Evolutionary conservation across 2,888 invertebrate species (phyloP).

Genomic region (Bhutanitis thaidina): DNA sequence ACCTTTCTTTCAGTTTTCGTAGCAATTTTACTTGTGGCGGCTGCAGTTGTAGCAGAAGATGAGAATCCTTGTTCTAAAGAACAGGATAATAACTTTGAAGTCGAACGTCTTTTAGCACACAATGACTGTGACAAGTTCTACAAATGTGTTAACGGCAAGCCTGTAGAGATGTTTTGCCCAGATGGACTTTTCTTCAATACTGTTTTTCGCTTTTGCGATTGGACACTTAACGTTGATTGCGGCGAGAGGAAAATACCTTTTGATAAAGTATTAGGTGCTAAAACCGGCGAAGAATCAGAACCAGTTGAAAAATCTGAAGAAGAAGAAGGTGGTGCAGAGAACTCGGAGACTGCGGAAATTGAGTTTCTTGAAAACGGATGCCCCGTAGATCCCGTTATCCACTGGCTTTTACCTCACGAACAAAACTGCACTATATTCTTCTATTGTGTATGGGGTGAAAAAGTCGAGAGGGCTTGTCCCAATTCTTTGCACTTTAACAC

Average conservation of each 20-base stretch:
- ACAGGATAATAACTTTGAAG: constrained; percentile 10
- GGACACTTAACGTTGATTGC: constrained; percentile 77
- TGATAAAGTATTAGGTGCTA: constrained; percentile 8
- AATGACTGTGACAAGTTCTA: constrained; percentile 35
- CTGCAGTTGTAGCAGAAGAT: constrained; percentile 7
- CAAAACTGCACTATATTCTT: constrained; percentile 54
- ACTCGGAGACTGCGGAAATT: constrained; percentile 15
- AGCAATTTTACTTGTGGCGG: constrained; percentile 10
- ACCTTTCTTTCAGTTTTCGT: constrained; percentile 5
- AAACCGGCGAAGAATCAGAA: neutral
- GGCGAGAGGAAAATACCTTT: constrained; percentile 30
- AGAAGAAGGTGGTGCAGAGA: neutral
- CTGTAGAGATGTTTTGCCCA: constrained; percentile 75
- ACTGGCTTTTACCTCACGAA: constrained; percentile 55
- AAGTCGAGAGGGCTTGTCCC: constrained; percentile 40
- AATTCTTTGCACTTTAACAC: constrained; percentile 49
- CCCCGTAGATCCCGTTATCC: constrained; percentile 50
- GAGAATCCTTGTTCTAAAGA: constrained; percentile 5
- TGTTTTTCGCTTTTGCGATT: constrained; percentile 72
- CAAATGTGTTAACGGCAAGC: constrained; percentile 79
- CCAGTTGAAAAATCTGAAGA: neutral
- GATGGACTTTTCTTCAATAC: constrained; percentile 72
- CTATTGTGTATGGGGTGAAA: constrained; percentile 58
- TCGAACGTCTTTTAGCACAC: constrained; percentile 24
- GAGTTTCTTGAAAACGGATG: constrained; percentile 56